Percentiles rank a stretch among this genome's conserved stretches.
Conservation (phyloP, 1,140 invertebrate genomes). For the Drosophila suzukii region DNA sequence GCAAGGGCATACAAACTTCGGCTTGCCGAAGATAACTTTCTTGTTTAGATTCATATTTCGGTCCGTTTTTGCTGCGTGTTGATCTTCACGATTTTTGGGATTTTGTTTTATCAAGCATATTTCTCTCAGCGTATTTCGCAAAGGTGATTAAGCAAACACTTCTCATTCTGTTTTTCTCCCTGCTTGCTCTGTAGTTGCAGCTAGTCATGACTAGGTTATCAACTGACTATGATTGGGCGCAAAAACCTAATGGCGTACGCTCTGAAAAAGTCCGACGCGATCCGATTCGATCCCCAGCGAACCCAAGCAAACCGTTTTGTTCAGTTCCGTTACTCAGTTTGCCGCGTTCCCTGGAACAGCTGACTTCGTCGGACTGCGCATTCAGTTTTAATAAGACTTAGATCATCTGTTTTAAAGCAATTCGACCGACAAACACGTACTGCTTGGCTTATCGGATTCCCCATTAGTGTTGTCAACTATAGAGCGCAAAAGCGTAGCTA, state of each 20-base stretch:
- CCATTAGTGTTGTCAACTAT: neutral
- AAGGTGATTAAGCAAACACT: neutral
- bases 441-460: too few species aligned
- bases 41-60: too few species aligned
- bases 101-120: too few species aligned
- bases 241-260: constrained; percentile 31
- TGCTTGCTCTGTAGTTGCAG: neutral
- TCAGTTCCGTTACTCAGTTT: constrained; percentile 22
- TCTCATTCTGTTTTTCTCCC: neutral
- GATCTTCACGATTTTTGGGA: too few species aligned
- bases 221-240: constrained; percentile 31
- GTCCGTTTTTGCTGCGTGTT: too few species aligned
- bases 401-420: neutral
- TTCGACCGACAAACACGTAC: neutral
- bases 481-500: neutral
- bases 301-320: constrained; percentile 5
- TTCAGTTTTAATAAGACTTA: neutral
- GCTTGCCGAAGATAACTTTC: too few species aligned
- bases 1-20: too few species aligned
- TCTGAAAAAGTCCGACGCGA: constrained; percentile 36
- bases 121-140: constrained; percentile 9
- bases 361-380: neutral
- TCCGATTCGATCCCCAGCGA: constrained; percentile 15
- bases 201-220: constrained; percentile 12
- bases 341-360: neutral